Evolutionary conservation across 2,888 invertebrate species (phyloP).

Genomic region (Pristionchus exspectatus): DNA sequence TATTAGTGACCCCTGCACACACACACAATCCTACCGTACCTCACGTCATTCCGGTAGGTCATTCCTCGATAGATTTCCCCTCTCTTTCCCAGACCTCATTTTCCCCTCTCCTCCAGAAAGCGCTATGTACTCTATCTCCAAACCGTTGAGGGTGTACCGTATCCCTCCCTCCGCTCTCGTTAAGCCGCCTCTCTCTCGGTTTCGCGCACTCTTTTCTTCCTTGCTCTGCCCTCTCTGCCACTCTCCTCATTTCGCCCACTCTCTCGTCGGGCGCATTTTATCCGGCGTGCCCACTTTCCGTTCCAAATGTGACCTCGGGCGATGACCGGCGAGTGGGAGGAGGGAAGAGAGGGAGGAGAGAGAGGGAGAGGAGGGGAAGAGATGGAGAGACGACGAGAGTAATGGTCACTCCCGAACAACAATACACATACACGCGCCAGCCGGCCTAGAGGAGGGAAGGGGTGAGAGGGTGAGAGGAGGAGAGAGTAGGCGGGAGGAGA

Average conservation of each 20-base stretch:
- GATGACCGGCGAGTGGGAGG: constrained; percentile 28
- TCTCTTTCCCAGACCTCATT: constrained; percentile 13
- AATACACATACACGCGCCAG: constrained; percentile 45
- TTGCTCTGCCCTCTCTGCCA: not conserved
- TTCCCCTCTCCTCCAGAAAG: not conserved
- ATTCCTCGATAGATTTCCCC: not conserved
- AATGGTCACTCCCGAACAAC: constrained; percentile 52
- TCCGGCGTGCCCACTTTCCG: constrained; percentile 45
- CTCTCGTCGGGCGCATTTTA: constrained; percentile 3
- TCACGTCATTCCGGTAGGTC: constrained; percentile 11
- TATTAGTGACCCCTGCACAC: not conserved
- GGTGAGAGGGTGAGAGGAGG: not conserved
- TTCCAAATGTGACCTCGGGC: constrained; percentile 49
- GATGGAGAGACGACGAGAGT: constrained; percentile 23
- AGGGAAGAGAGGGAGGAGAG: not conserved
- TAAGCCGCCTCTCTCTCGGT: not conserved
- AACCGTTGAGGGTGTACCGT: constrained; percentile 14
- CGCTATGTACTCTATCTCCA: not conserved
- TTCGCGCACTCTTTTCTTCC: constrained; percentile 26
- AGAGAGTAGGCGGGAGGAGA: not conserved
- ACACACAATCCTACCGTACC: not conserved
- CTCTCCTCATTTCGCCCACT: constrained; percentile 32
- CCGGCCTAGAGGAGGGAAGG: constrained; percentile 32
- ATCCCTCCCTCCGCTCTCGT: constrained; percentile 14
- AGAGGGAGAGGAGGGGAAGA: constrained; percentile 21